Conservation (phyloP, 2,888 invertebrate genomes). For the Chydorus sphaericus region DNA sequence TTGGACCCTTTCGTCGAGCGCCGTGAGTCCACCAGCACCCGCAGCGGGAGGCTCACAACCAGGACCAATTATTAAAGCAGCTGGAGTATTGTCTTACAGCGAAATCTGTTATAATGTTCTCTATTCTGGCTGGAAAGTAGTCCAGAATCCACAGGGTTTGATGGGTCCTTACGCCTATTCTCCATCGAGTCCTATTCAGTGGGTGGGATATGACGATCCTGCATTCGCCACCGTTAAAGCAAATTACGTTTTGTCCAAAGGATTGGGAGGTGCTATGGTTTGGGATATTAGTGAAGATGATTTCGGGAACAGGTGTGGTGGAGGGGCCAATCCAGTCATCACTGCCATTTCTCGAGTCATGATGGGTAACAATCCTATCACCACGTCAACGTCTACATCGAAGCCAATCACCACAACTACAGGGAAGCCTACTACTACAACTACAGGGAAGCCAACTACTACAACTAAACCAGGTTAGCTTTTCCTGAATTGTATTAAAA, state of each 20-base stretch:
- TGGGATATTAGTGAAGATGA: constrained; percentile 16
- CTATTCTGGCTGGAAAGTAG: background rate
- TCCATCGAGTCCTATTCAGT: constrained; percentile 16
- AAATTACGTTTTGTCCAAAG: constrained; percentile 10
- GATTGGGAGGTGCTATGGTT: constrained; percentile 17
- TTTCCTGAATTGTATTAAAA: no score
- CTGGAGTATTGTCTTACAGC: constrained; percentile 13
- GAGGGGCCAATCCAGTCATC: constrained; percentile 5
- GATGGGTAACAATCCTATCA: no score
- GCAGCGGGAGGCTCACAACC: constrained; percentile 10
- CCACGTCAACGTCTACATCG: no score
- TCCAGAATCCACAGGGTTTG: background rate
- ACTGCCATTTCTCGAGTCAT: background rate
- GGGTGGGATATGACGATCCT: constrained; percentile 28
- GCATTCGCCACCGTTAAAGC: constrained; percentile 22
- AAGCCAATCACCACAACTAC: no score
- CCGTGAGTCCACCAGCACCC: constrained; percentile 11
- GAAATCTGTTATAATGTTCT: constrained; percentile 19
- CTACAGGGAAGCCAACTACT: no score
- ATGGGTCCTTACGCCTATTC: constrained; percentile 10
- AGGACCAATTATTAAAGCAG: constrained; percentile 12
- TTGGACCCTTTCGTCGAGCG: constrained; percentile 18
- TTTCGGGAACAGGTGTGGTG: constrained; percentile 11
- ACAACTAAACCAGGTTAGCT: no score
- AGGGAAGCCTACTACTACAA: no score